phyloP scores from a whole-genome alignment of 2,888 invertebrate genomes.

The Papilio elwesi region DNA sequence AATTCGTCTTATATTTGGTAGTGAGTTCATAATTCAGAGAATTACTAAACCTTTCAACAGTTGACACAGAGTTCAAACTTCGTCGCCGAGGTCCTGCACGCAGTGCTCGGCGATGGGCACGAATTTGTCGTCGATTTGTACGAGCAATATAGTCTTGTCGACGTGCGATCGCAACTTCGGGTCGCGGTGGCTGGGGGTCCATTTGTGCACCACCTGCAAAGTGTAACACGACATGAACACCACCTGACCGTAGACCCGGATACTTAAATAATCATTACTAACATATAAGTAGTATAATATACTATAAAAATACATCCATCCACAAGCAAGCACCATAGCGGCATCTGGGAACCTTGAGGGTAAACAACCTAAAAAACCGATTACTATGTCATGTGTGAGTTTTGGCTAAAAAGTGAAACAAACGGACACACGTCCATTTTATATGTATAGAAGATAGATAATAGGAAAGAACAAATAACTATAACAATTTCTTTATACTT shows the following conservation, averaged over 20 bases:
- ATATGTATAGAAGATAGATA: too few relatives aligned
- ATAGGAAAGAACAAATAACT: too few relatives aligned
- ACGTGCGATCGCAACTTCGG: constrained; percentile 94
- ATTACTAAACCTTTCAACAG: background rate
- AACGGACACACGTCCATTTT: too few relatives aligned
- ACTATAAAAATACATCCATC: too few relatives aligned
- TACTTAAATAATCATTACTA: background rate
- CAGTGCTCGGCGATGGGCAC: constrained; percentile 97
- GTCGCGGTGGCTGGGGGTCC: constrained; percentile 97
- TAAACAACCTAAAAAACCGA: too few relatives aligned
- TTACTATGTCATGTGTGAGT: too few relatives aligned
- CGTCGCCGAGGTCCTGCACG: constrained; percentile 90
- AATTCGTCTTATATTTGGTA: background rate
- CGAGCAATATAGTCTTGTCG: constrained; percentile 94
- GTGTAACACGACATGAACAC: background rate
- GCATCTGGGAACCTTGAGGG: too few relatives aligned
- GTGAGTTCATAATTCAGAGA: background rate
- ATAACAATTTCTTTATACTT: too few relatives aligned
- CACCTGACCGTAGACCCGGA: too few relatives aligned
- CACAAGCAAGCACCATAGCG: too few relatives aligned
- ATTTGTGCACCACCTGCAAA: constrained; percentile 93
- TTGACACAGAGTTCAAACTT: constrained; percentile 70
- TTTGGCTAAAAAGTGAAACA: too few relatives aligned
- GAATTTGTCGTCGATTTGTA: constrained; percentile 96
- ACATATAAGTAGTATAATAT: too few relatives aligned